Conservation (phyloP, 2,888 invertebrate species). For the Aporophyla nigra region DNA sequence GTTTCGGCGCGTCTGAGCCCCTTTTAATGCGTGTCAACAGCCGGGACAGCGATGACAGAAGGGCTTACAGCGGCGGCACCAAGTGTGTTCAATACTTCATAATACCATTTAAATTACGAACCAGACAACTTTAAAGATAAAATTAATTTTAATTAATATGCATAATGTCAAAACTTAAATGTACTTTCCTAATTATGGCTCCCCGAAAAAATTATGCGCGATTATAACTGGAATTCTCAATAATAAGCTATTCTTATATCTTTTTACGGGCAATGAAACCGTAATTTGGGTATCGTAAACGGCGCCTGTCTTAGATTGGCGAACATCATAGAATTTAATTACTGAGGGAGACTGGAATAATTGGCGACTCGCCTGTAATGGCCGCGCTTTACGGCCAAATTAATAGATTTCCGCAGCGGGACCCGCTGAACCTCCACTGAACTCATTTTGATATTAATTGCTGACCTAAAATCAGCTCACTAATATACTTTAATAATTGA, state of each 20-base stretch:
- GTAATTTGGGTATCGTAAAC: conserved; percentile 88
- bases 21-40: conserved; percentile 58
- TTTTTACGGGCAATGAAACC: conserved; percentile 86
- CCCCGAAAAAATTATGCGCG: conserved; percentile 54
- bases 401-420: conserved; percentile 87
- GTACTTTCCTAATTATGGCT: conserved; percentile 43
- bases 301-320: conserved; percentile 88
- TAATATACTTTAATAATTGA: conserved; percentile 76
- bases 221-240: conserved; percentile 68
- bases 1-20: conserved; percentile 61
- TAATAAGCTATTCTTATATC: conserved; percentile 78
- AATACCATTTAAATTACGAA: conserved; percentile 61
- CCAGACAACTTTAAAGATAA: conserved; percentile 45
- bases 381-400: conserved; percentile 86
- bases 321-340: conserved; percentile 90
- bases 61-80: conserved; percentile 50
- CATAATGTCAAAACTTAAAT: conserved; percentile 54
- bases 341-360: conserved; percentile 87
- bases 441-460: conserved; percentile 85
- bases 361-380: conserved; percentile 87
- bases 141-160: conserved; percentile 53
- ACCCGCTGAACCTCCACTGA: conserved; percentile 76
- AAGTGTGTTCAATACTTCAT: conserved; percentile 57
- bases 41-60: conserved; percentile 53
- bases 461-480: conserved; percentile 79